Conservation (phyloP, 2,888 invertebrate species). For the Subacronicta megacephala region DNA sequence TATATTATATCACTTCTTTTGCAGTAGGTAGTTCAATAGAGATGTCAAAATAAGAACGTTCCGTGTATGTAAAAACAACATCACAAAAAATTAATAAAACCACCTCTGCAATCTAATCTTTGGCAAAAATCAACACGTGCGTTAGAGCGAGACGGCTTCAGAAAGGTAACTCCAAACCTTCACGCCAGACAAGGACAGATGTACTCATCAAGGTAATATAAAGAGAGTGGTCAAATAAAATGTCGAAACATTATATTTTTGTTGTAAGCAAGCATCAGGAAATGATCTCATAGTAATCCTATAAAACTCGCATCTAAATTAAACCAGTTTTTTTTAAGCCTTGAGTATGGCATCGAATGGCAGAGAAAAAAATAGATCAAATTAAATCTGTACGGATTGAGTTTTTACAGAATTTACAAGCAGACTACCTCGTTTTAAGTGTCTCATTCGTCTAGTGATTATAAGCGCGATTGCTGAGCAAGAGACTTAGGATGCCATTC, state of each 20-base stretch:
- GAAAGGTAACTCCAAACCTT: slow-evolving; percentile 61
- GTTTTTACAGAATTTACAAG: too few species aligned
- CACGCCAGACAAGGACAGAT: slow-evolving; percentile 67
- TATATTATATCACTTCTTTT: too few species aligned
- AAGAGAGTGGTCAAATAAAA: slow-evolving; percentile 78
- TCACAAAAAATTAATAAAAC: slow-evolving; percentile 15
- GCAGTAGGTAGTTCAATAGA: too few species aligned
- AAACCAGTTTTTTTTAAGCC: slow-evolving; percentile 56
- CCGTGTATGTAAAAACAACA: slow-evolving; percentile 25
- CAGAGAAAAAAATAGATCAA: slow-evolving; percentile 13
- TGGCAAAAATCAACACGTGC: slow-evolving; percentile 79
- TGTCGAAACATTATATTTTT: slow-evolving; percentile 76
- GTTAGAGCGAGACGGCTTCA: slow-evolving; percentile 68
- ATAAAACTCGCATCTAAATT: slow-evolving; percentile 62
- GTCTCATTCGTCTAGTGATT: too few species aligned
- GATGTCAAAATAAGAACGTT: neutral
- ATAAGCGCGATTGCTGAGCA: too few species aligned
- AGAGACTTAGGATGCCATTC: too few species aligned
- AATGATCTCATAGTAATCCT: slow-evolving; percentile 77
- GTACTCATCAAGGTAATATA: slow-evolving; percentile 77
- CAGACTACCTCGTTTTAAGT: too few species aligned
- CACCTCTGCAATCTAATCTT: slow-evolving; percentile 63
- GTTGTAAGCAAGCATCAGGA: slow-evolving; percentile 75
- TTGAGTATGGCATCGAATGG: slow-evolving; percentile 52
- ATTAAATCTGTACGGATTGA: too few species aligned